These are phyloP conservation scores for Aleiodes sp. DNA, from an alignment of 1,140 invertebrate species.

Conservation along the genomic window DNA sequence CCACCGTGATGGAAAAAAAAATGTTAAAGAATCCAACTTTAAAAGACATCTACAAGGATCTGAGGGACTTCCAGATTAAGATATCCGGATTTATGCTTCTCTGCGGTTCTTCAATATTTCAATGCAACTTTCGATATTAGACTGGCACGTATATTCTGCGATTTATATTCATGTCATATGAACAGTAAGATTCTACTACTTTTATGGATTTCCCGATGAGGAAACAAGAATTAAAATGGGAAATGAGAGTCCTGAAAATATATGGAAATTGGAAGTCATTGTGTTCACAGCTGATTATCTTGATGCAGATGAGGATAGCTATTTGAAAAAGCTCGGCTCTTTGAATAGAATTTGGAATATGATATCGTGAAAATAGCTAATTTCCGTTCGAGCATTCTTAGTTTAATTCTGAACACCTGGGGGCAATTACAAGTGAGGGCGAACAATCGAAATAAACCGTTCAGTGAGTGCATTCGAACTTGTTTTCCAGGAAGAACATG, in stretches of 20 bases:
- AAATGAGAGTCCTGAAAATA: too few relatives aligned
- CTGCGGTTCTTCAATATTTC: neutral
- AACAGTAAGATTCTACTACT: too few relatives aligned
- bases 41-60: neutral
- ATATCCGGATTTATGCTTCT: neutral
- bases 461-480: neutral
- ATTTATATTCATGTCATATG: neutral
- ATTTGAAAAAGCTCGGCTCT: neutral
- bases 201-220: too few relatives aligned
- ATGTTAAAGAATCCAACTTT: neutral
- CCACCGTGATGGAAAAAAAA: neutral
- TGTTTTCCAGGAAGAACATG: neutral
- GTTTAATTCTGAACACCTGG: conserved; percentile 15
- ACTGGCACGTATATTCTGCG: neutral
- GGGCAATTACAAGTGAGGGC: neutral
- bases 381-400: neutral
- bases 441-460: conserved; percentile 11
- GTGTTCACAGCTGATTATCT: neutral
- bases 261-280: too few relatives aligned
- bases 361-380: neutral
- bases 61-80: neutral
- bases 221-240: too few relatives aligned
- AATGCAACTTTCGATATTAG: neutral
- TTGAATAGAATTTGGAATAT: neutral
- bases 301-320: neutral